phyloP scores from a whole-genome alignment of 2,888 invertebrate genomes.

The Drosophila mercatorum region DNA sequence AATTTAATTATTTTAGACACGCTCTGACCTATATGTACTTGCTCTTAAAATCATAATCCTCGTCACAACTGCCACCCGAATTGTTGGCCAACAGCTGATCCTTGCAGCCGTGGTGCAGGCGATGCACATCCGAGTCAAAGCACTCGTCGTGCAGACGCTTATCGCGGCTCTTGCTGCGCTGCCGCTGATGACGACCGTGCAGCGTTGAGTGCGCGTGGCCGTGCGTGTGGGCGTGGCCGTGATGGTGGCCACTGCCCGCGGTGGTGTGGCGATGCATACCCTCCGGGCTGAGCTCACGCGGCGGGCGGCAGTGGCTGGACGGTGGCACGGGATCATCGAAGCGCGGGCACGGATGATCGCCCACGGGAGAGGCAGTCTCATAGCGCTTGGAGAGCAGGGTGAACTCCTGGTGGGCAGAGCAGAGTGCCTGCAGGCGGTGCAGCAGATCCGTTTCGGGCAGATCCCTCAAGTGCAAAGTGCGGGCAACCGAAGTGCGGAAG shows the following conservation, averaged over 20 bases:
- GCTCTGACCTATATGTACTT: constrained; percentile 68
- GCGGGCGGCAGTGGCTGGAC: constrained; percentile 81
- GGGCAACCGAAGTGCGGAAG: constrained; percentile 90
- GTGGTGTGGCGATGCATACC: constrained; percentile 4
- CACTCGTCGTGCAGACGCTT: constrained; percentile 76
- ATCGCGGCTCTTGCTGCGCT: constrained; percentile 75
- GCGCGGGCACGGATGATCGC: constrained; percentile 83
- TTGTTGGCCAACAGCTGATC: constrained; percentile 61
- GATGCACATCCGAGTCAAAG: constrained; percentile 72
- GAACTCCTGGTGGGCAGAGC: constrained; percentile 94
- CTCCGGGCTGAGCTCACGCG: constrained; percentile 72
- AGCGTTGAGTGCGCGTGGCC: constrained; percentile 22
- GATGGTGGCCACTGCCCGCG: constrained; percentile 31
- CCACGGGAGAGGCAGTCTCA: constrained; percentile 85
- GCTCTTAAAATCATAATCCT: constrained; percentile 80
- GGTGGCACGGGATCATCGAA: constrained; percentile 83
- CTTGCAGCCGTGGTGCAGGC: constrained; percentile 72
- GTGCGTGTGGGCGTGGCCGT: constrained; percentile 30
- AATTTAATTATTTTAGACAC: background rate
- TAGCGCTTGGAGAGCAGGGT: constrained; percentile 92
- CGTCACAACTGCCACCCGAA: constrained; percentile 75
- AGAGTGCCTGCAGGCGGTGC: constrained; percentile 91
- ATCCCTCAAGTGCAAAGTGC: constrained; percentile 89
- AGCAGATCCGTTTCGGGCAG: constrained; percentile 91
- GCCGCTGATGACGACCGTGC: constrained; percentile 52